Percentiles rank a stretch among this genome's conserved stretches.
phyloP scores from a whole-genome alignment of 2,113 vertebrate genomes.

The Thryonomys swinderianus region DNA sequence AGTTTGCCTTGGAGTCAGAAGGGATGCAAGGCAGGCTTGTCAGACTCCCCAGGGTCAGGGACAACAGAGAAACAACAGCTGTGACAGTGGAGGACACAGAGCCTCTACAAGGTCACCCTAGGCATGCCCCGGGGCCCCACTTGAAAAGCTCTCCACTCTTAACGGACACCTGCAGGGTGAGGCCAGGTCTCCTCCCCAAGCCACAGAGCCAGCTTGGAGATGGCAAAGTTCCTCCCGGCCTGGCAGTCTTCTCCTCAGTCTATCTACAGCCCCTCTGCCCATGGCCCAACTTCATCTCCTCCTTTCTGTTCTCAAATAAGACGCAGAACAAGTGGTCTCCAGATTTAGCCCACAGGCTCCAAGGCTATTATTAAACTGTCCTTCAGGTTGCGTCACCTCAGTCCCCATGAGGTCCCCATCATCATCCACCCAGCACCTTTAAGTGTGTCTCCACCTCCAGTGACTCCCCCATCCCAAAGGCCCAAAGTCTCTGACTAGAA shows the following conservation, averaged over 20 bases:
- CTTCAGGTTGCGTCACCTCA: slow-evolving; percentile 64
- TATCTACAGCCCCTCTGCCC: background rate
- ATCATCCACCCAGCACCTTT: background rate
- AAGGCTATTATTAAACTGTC: slow-evolving; percentile 59
- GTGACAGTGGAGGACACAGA: background rate
- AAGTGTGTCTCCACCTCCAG: background rate
- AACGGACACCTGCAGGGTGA: background rate
- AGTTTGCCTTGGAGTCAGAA: background rate
- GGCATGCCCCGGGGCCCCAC: background rate
- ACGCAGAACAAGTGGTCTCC: slow-evolving; percentile 65
- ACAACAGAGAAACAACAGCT: background rate
- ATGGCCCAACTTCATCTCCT: background rate
- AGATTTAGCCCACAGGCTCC: slow-evolving; percentile 47
- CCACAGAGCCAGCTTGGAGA: background rate
- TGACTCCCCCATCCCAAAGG: background rate
- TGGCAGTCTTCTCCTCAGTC: background rate
- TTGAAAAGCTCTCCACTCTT: background rate
- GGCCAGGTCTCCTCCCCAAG: background rate
- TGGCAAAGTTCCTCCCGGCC: background rate
- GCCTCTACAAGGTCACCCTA: background rate
- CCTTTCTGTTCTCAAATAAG: slow-evolving; percentile 27
- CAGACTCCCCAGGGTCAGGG: no score
- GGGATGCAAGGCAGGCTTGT: background rate
- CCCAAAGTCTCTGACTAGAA: slow-evolving; percentile 35
- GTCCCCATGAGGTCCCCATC: slow-evolving; percentile 64